Percentiles rank a stretch among this genome's conserved stretches.
phyloP scores from a whole-genome alignment of 2,888 invertebrate species.

The Troides helena region DNA sequence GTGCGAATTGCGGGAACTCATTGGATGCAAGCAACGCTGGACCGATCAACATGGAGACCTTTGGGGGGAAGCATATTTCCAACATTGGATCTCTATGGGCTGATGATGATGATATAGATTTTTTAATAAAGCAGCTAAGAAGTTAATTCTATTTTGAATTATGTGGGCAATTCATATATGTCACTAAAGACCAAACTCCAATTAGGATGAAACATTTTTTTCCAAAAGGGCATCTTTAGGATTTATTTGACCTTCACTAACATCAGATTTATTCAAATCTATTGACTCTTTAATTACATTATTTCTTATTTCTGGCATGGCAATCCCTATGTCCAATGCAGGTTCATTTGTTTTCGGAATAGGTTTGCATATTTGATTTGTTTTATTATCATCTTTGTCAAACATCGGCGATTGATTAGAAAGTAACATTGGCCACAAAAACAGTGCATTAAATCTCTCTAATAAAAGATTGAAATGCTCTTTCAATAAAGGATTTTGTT shows the following conservation, averaged over 20 bases:
- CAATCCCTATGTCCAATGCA: constrained; percentile 9
- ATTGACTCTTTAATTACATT: constrained; percentile 16
- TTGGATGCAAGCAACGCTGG: no score
- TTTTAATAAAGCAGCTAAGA: no score
- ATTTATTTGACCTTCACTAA: constrained; percentile 14
- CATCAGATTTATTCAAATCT: constrained; percentile 19
- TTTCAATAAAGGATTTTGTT: constrained; percentile 45
- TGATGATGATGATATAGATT: no score
- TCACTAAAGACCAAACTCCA: no score
- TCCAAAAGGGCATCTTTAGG: neutral
- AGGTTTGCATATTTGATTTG: constrained; percentile 10
- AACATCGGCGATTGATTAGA: constrained; percentile 40
- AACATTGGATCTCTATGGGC: no score
- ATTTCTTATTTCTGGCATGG: constrained; percentile 5
- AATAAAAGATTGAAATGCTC: constrained; percentile 45
- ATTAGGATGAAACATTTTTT: neutral
- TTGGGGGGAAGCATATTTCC: no score
- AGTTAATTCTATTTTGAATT: no score
- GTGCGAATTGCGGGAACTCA: no score
- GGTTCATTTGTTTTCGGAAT: neutral
- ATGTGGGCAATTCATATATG: no score
- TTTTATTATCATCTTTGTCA: constrained; percentile 2
- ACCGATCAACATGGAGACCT: no score
- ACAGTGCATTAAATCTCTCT: constrained; percentile 55
- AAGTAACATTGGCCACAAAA: constrained; percentile 63